Evolutionary conservation across 2,797 vertebrate species (phyloP).

Genomic region (Phrynocephalus vlangalii): DNA sequence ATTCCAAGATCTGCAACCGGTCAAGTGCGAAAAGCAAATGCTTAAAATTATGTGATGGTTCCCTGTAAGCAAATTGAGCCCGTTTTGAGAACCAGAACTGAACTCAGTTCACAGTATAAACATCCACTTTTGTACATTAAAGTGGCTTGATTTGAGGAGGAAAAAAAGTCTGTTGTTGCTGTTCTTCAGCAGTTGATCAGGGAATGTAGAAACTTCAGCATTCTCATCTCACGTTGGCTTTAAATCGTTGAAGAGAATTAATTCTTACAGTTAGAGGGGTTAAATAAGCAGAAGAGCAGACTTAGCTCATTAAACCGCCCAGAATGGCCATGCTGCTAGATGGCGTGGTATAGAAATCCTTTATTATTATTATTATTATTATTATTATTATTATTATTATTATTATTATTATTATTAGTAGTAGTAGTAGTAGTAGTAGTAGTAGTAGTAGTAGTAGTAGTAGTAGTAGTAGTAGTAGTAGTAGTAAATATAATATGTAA

Average conservation of each 20-base stretch:
- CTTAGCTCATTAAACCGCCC: neutral
- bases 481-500: too few species aligned
- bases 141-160: neutral
- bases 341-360: neutral
- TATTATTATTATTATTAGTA: too few species aligned
- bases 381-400: too few species aligned
- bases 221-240: neutral
- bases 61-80: neutral
- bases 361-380: too few species aligned
- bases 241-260: neutral
- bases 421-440: too few species aligned
- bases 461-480: too few species aligned
- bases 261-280: neutral
- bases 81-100: neutral
- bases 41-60: too few species aligned
- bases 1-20: neutral
- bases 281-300: neutral
- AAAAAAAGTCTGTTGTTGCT: neutral
- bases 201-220: too few species aligned
- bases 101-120: neutral
- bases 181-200: neutral
- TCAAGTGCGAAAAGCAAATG: neutral
- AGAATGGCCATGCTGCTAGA: neutral
- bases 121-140: neutral
- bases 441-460: too few species aligned